Evolutionary conservation across 2,888 invertebrate genomes (phyloP), one percentile per base, ranked within the genome.

Genomic region (Amorpha juglandis): DNA sequence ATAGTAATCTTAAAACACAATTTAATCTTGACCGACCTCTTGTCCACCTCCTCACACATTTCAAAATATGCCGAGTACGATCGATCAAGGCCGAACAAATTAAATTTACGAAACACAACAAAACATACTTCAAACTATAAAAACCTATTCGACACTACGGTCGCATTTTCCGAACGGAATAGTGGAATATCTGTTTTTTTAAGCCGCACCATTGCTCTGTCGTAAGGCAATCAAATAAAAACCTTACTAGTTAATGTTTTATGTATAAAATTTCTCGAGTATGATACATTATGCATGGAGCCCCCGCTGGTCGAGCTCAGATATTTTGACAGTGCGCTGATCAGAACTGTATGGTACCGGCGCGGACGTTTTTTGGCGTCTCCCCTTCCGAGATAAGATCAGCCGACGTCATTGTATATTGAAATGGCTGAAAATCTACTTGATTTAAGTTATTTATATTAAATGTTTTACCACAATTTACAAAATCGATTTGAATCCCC

Each of bases 201-300:
- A 88, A 83, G 82, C 78, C 77, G 78, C 77, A 80, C 81, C 84
- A 83, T 81, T 78, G 83, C 80, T 83, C 82, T 86, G 82, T 78
- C 82, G 83, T 81, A 86, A 78, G 86, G 89, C 89, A 88, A 89
- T 90, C 89, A 90, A 90, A 91, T 91, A 92, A 92, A 92, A 93
- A 92, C 86, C 71, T 83, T 88, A 88, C 90, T 88, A 86, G 89
- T 89, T 88, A 88, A 93, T 93, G 92, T 91, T 89, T 92, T 89
- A 92, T 93, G 90, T 90, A 92, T 92, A 85, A 87, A 68, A 82
- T 58, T 58, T 58, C 58, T 58, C 58, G 58, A 42, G 58, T 58
- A 78, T 86, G 78, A 91, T 92, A 88, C 91, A 92, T 92, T 84
- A 92, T 93, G 90, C 87, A 92, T 92, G 90, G 90, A 78, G 77